These are phyloP conservation scores for Anagyrus pseudococci DNA, from an alignment of 2,888 invertebrate species.

Conservation along the genomic window DNA sequence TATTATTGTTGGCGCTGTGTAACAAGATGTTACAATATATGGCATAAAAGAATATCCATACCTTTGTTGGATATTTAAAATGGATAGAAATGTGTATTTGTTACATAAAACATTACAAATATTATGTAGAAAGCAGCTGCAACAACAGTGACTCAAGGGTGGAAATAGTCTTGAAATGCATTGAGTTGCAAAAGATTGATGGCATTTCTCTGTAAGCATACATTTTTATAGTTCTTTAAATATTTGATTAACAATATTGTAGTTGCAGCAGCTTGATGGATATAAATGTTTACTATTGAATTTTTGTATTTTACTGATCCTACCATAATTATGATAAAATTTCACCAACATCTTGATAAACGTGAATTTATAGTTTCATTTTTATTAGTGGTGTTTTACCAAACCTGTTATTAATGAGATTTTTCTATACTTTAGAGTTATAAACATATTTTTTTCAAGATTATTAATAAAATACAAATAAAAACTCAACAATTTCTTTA, in stretches of 20 bases:
- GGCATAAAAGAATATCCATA: conserved; percentile 1
- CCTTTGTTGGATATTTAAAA: conserved; percentile 5
- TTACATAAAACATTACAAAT: conserved; percentile 30
- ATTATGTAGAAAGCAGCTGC: conserved; percentile 20
- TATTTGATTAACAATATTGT: conserved; percentile 14
- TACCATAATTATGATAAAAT: background rate
- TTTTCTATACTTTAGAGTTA: conserved; percentile 22
- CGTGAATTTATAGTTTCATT: conserved; percentile 16
- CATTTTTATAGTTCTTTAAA: conserved; percentile 13
- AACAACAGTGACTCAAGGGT: background rate
- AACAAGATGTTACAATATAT: conserved; percentile 23
- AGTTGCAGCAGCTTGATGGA: conserved; percentile 10
- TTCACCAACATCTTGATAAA: conserved; percentile 1
- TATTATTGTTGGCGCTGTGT: conserved; percentile 28
- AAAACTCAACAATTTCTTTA: background rate
- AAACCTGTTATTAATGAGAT: conserved; percentile 9
- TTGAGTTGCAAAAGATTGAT: conserved; percentile 11
- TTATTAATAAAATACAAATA: conserved; percentile 14
- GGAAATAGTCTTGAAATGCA: conserved; percentile 1
- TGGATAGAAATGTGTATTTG: conserved; percentile 23
- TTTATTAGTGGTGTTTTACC: conserved; percentile 3
- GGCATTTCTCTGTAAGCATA: background rate
- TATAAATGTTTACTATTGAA: conserved; percentile 14
- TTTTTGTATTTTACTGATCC: conserved; percentile 7
- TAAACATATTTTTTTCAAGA: conserved; percentile 19